Evolutionary conservation across 2,888 invertebrate species (phyloP), one percentile per base, ranked within the genome.

Genomic region (Napeogenes inachia): DNA sequence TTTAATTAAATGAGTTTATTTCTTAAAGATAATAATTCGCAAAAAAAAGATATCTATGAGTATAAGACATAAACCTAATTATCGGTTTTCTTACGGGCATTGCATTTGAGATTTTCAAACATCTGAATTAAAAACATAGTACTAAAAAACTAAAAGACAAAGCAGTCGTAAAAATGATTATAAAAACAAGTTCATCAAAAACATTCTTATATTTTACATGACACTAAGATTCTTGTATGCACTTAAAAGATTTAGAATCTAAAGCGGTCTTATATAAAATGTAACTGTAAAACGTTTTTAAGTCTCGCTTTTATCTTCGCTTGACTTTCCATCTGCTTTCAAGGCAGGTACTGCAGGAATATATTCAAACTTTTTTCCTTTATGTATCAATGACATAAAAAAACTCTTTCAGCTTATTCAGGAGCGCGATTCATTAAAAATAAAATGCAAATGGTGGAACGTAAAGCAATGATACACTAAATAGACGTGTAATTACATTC

Each of bases 211-310:
- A 21, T 21, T 21, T 21, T 21, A 21, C 21, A 21, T 21, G 21
- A 21, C 1, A 21, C 21, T 21, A 21, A 21, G 21, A 21, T 1
- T 21, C 21, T 21, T 21, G 21, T 47, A 47, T 47, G 21, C n/a
- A 6, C 13, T 47, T 6, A n/a, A 47, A 47, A 5, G 6, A 35
- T 38, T 55, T 10, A 50, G 42, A 30, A 32, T 21, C 21, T 56
- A 61, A 33, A 2, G 45, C 45, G 4, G 38, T 60, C 50, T 54
- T 50, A 21, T 12, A 13, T 45, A 33, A 50, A 61, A 61, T 45
- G 61, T 33, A 57, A 57, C 53, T 56, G 56, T 38, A 61, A 61
- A 57, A 61, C 57, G 61, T 56, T 61, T 57, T 54, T 53, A 61
- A 57, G 61, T 10, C 50, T 50, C 50, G 50, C 53, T 57, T 61